These are phyloP conservation scores for Microcebus tavaratra DNA, from an alignment of 2,113 vertebrate genomes.

Conservation along the genomic window DNA sequence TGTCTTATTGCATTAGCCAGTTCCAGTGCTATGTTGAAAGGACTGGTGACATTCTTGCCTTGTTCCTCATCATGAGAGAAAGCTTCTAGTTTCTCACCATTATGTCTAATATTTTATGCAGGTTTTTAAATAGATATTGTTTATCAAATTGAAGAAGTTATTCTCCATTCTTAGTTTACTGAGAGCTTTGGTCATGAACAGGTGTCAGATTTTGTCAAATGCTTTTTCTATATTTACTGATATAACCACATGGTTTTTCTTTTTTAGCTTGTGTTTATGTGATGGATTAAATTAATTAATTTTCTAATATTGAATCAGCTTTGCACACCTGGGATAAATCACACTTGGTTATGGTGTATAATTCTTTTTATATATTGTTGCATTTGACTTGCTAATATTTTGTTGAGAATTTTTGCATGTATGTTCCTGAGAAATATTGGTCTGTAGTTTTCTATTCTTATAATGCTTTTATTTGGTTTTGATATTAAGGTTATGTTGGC, in stretches of 20 bases:
- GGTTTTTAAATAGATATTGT: neutral
- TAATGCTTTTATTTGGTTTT: neutral
- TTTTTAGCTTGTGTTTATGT: neutral
- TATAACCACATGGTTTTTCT: neutral
- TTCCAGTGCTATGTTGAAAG: neutral
- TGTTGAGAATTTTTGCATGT: neutral
- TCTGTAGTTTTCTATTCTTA: neutral
- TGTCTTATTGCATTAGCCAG: neutral
- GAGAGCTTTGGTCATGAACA: neutral
- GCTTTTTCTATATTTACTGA: neutral
- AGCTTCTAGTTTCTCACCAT: neutral
- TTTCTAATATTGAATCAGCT: neutral
- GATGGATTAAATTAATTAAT: neutral
- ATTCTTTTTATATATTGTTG: neutral
- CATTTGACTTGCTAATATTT: neutral
- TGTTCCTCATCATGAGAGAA: neutral
- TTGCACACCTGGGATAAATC: neutral
- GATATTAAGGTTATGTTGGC: neutral
- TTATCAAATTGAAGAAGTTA: neutral
- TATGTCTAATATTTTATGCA: neutral
- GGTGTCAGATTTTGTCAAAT: neutral
- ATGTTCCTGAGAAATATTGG: neutral
- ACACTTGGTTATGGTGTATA: neutral
- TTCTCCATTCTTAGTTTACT: neutral
- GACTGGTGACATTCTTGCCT: neutral